phyloP scores from a whole-genome alignment of 2,797 vertebrate species.

The Poeciliopsis paucimaculata region DNA sequence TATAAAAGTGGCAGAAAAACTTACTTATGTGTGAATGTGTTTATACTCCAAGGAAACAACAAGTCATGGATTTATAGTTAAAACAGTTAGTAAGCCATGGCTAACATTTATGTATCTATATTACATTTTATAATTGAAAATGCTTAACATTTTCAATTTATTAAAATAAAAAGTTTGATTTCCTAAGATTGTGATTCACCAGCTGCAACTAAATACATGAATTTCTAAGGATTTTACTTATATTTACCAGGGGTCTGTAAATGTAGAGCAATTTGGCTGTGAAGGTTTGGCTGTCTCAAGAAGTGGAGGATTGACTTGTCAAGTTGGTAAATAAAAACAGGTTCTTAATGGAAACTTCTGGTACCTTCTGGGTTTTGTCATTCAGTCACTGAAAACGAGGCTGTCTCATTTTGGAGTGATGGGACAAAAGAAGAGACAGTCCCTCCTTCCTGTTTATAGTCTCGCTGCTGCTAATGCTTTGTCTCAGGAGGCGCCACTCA shows the following conservation, averaged over 20 bases:
- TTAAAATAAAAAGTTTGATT: background rate
- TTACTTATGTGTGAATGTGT: background rate
- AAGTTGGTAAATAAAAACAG: constrained; percentile 61
- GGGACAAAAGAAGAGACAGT: constrained; percentile 49
- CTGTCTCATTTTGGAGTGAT: constrained; percentile 48
- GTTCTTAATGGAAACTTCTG: constrained; percentile 42
- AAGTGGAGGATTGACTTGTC: constrained; percentile 49
- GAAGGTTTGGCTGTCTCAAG: constrained; percentile 22
- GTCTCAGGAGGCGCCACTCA: constrained; percentile 63
- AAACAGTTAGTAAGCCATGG: background rate
- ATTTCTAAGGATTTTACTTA: background rate
- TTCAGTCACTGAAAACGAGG: constrained; percentile 38
- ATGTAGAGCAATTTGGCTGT: background rate
- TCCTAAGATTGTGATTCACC: background rate
- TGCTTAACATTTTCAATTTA: background rate
- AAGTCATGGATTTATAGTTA: background rate
- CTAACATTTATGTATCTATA: background rate
- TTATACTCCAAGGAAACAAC: background rate
- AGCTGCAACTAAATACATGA: background rate
- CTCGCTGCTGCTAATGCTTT: constrained; percentile 48
- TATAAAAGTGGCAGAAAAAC: background rate
- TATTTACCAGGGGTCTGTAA: background rate
- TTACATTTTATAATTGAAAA: no score
- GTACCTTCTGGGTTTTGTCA: constrained; percentile 69
- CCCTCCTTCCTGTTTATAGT: constrained; percentile 72